Percentiles rank a stretch among this genome's conserved stretches.
These are phyloP conservation scores for Erythrocercus mccallii DNA, from an alignment of 2,113 vertebrate species.

Conservation along the genomic window DNA sequence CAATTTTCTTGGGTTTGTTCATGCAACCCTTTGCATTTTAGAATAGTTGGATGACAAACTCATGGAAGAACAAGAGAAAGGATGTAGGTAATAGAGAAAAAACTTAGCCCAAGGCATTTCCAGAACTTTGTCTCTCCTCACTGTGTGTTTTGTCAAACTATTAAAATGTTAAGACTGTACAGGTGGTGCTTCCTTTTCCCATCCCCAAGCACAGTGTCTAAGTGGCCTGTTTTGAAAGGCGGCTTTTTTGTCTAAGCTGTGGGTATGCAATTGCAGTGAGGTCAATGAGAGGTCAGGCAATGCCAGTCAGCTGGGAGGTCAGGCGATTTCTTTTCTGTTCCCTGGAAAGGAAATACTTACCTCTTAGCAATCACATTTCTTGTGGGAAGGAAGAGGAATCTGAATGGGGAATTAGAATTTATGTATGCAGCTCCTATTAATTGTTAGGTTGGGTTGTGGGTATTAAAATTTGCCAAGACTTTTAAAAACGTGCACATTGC, in stretches of 20 bases:
- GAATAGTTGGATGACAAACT: background rate
- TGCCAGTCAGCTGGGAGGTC: conserved; percentile 19
- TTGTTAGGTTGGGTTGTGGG: background rate
- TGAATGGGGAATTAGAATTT: background rate
- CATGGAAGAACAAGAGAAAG: background rate
- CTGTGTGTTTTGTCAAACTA: background rate
- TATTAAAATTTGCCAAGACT: conserved; percentile 2
- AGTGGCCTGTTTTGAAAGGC: conserved; percentile 8
- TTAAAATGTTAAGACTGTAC: background rate
- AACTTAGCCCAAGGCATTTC: background rate
- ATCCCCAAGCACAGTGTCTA: background rate
- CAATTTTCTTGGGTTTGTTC: background rate
- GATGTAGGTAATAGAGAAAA: background rate
- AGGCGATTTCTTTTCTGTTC: background rate
- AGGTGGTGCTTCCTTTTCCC: background rate
- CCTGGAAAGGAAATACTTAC: background rate
- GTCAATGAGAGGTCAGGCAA: conserved; percentile 29
- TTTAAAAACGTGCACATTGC: background rate
- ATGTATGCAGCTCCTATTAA: conserved; percentile 20
- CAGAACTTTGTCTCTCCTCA: background rate
- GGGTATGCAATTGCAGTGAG: background rate
- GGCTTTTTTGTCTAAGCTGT: conserved; percentile 26
- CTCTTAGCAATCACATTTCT: conserved; percentile 24
- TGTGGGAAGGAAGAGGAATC: background rate
- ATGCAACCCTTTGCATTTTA: background rate